Evolutionary conservation across 2,113 vertebrate species (phyloP).

Genomic region (Orycteropus afer): DNA sequence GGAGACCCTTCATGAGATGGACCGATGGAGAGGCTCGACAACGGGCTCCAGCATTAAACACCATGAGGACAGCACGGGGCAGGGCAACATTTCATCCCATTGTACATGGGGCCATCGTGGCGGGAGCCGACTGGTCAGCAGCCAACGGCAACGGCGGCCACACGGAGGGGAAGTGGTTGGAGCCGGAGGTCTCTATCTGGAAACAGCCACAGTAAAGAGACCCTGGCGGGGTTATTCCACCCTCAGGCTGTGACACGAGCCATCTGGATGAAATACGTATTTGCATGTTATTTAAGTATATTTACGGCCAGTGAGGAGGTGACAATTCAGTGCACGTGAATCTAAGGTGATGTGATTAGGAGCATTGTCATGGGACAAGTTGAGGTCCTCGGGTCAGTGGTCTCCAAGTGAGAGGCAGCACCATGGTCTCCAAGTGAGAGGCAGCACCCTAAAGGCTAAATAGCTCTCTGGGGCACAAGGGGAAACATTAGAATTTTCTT

Average conservation of each 20-base stretch:
- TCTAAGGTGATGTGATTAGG: background rate
- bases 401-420: background rate
- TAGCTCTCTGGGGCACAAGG: background rate
- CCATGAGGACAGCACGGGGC: background rate
- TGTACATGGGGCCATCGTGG: accelerated
- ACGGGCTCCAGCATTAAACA: background rate
- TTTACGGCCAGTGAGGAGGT: background rate
- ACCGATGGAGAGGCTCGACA: background rate
- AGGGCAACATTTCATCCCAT: background rate
- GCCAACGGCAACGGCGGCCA: background rate
- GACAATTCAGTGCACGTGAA: background rate
- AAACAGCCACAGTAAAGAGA: accelerated
- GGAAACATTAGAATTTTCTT: background rate
- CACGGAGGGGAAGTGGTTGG: background rate
- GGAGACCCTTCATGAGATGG: background rate
- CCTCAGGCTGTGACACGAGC: accelerated
- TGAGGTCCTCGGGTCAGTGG: background rate
- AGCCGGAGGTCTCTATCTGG: accelerated
- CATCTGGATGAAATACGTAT: accelerated
- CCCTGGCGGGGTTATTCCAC: too few relatives aligned
- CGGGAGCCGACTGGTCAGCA: background rate
- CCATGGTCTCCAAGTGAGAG: background rate
- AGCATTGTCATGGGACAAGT: accelerated
- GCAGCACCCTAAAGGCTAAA: background rate
- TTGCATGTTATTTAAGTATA: background rate